Conservation (phyloP, 2,888 invertebrate genomes). For the Ectropis crepuscularia region DNA sequence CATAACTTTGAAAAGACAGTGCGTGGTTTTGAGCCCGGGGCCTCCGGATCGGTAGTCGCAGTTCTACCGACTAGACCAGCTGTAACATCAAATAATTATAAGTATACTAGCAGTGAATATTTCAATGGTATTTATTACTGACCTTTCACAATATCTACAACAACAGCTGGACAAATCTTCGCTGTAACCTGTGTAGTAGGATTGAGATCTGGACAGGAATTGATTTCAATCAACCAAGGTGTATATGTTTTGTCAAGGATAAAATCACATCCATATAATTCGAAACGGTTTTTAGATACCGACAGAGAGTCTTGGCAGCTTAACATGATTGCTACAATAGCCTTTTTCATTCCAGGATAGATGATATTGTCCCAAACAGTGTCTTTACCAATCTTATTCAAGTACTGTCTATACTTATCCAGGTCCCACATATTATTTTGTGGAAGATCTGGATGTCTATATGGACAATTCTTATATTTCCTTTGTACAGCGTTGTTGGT, state of each 20-base stretch:
- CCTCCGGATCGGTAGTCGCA: too few species aligned
- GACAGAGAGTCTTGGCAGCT: slow-evolving; percentile 90
- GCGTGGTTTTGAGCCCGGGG: too few species aligned
- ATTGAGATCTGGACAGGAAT: slow-evolving; percentile 93
- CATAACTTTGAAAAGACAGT: too few species aligned
- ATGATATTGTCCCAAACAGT: slow-evolving; percentile 90
- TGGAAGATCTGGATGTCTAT: slow-evolving; percentile 87
- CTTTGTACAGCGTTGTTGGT: slow-evolving; percentile 95
- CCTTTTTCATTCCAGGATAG: slow-evolving; percentile 93
- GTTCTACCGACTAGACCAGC: too few species aligned
- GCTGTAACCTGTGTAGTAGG: slow-evolving; percentile 93
- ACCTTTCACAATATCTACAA: slow-evolving; percentile 96
- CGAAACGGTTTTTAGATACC: slow-evolving; percentile 90
- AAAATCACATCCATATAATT: slow-evolving; percentile 96
- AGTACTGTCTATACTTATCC: slow-evolving; percentile 87
- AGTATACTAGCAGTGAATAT: too few species aligned
- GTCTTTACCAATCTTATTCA: slow-evolving; percentile 82
- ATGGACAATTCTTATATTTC: slow-evolving; percentile 85
- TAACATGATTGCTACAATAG: slow-evolving; percentile 91
- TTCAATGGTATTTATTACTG: slow-evolving; percentile 27
- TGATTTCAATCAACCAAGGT: slow-evolving; percentile 97
- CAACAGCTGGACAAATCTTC: slow-evolving; percentile 90
- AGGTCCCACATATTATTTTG: slow-evolving; percentile 94
- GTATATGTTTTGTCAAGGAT: slow-evolving; percentile 93
- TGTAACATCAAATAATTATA: too few species aligned